Conservation (phyloP, 2,113 vertebrate genomes). For the Gobius niger region DNA sequence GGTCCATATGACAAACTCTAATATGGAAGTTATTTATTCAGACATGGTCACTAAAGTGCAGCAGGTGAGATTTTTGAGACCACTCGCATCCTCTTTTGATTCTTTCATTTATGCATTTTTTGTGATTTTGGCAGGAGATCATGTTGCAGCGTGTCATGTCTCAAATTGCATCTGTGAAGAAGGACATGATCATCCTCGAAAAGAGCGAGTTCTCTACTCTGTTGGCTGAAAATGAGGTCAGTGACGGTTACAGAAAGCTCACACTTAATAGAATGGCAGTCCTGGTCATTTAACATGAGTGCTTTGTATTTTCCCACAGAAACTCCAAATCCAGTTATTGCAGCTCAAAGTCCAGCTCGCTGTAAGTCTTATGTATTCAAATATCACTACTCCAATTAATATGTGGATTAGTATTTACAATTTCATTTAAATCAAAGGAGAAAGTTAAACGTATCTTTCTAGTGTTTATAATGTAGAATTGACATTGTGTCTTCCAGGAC, state of each 20-base stretch:
- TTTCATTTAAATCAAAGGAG: too few relatives aligned
- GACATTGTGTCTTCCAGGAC: conserved; percentile 76
- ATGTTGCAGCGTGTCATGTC: conserved; percentile 94
- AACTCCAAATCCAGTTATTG: conserved; percentile 88
- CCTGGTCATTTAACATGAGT: not conserved
- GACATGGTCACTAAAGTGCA: conserved; percentile 96
- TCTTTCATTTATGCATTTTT: not conserved
- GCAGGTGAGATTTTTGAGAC: conserved; percentile 79
- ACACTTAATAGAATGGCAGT: not conserved
- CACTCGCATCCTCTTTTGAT: not conserved
- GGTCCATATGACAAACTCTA: conserved; percentile 83
- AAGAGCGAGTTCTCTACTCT: conserved; percentile 96
- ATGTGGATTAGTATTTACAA: too few relatives aligned
- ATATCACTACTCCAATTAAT: not conserved
- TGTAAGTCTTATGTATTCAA: conserved; percentile 77
- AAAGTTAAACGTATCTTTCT: not conserved
- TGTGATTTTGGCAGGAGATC: conserved; percentile 83
- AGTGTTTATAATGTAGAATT: not conserved
- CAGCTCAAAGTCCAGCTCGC: conserved; percentile 85
- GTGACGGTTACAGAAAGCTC: not conserved
- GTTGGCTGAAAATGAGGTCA: conserved; percentile 91
- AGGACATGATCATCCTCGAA: conserved; percentile 98
- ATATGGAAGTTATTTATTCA: conserved; percentile 85
- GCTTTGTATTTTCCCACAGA: conserved; percentile 72
- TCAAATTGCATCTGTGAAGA: conserved; percentile 88